Evolutionary conservation across 2,113 vertebrate species (phyloP).

Genomic region (Salvelinus sp.): DNA sequence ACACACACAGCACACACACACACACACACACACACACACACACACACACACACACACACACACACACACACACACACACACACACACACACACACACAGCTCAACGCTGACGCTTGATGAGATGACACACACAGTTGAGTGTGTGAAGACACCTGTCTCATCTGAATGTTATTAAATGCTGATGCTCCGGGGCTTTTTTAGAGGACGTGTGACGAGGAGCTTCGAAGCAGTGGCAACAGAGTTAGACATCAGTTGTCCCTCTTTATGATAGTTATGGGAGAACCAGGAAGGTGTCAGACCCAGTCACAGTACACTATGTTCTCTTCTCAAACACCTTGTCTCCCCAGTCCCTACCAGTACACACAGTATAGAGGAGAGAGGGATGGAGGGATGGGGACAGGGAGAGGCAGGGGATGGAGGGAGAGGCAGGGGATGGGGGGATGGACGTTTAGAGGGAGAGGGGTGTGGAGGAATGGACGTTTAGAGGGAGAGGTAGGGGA

Average conservation of each 20-base stretch:
- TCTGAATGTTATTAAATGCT: slow-evolving; percentile 63
- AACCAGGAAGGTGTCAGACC: not conserved
- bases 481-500: not conserved
- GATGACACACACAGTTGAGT: slow-evolving; percentile 42
- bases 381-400: slow-evolving; percentile 10
- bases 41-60: not conserved
- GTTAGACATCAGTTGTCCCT: slow-evolving; percentile 60
- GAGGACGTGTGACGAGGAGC: slow-evolving; percentile 50
- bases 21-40: slow-evolving; percentile 18
- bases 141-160: slow-evolving; percentile 55
- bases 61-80: slow-evolving; percentile 2
- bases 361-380: not conserved
- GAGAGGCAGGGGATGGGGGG: not conserved
- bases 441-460: not conserved
- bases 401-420: not conserved
- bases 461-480: not conserved
- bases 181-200: slow-evolving; percentile 48
- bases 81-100: not conserved
- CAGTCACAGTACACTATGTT: slow-evolving; percentile 52
- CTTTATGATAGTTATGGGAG: slow-evolving; percentile 58
- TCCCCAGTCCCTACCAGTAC: slow-evolving; percentile 17
- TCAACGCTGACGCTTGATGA: not conserved
- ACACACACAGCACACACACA: slow-evolving; percentile 42
- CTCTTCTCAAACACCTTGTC: slow-evolving; percentile 25
- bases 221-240: slow-evolving; percentile 51